Conservation (phyloP, 2,888 invertebrate genomes). For the Noctua comes region DNA sequence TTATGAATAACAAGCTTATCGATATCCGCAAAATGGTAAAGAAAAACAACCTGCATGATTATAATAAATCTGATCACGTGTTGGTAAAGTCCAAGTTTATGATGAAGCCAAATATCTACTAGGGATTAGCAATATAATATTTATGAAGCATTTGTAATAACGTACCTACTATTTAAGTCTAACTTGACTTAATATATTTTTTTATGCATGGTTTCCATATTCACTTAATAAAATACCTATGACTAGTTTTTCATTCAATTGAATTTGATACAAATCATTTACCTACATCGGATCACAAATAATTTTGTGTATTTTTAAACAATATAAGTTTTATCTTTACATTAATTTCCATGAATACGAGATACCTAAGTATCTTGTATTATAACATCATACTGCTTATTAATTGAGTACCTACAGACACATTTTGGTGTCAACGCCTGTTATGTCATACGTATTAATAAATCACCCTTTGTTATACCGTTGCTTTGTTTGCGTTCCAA, state of each 20-base stretch:
- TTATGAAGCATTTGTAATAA: not conserved
- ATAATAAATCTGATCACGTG: slow-evolving; percentile 46
- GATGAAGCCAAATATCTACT: slow-evolving; percentile 24
- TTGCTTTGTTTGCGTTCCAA: slow-evolving; percentile 44
- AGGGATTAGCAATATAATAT: slow-evolving; percentile 11
- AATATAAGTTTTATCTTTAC: not conserved
- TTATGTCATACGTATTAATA: slow-evolving; percentile 39
- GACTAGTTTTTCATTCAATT: not conserved
- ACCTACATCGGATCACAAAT: not conserved
- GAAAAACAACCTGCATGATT: slow-evolving; percentile 49
- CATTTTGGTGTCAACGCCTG: slow-evolving; percentile 16
- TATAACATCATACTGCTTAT: slow-evolving; percentile 5
- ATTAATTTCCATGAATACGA: slow-evolving; percentile 10
- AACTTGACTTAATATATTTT: not conserved
- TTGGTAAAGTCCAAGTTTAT: slow-evolving; percentile 36
- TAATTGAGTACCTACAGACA: slow-evolving; percentile 35
- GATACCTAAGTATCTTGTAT: not conserved
- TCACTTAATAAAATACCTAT: not conserved
- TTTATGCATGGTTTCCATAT: not conserved
- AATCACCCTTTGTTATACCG: slow-evolving; percentile 49
- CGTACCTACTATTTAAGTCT: not conserved
- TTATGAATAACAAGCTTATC: slow-evolving; percentile 45
- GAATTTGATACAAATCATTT: too few species aligned
- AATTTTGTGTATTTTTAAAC: not conserved
- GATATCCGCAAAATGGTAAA: slow-evolving; percentile 32